Percentiles rank a stretch among this genome's conserved stretches.
These are phyloP conservation scores for Chloroclysta siterata DNA, from an alignment of 2,888 invertebrate genomes.

Conservation along the genomic window DNA sequence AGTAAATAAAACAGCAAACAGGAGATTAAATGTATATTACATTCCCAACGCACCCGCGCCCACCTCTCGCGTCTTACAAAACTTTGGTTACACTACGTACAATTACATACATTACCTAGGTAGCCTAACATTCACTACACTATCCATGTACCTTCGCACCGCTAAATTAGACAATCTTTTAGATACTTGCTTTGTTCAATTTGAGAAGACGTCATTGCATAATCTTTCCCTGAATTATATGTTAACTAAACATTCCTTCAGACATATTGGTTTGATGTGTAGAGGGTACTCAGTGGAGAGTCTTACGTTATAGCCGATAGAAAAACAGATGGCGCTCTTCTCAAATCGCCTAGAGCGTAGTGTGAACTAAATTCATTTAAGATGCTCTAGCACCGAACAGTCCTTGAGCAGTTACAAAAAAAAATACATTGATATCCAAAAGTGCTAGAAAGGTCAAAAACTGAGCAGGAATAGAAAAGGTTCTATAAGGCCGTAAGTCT, in stretches of 20 bases:
- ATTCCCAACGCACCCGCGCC: slow-evolving; percentile 47
- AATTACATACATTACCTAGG: slow-evolving; percentile 47
- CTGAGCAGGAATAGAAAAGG: slow-evolving; percentile 54
- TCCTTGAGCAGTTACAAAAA: slow-evolving; percentile 54
- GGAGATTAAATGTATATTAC: slow-evolving; percentile 73
- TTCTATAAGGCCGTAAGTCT: slow-evolving; percentile 14
- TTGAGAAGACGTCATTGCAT: slow-evolving; percentile 8
- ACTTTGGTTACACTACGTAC: slow-evolving; percentile 55
- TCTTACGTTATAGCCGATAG: neutral
- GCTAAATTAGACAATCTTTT: slow-evolving; percentile 21
- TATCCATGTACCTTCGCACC: slow-evolving; percentile 35
- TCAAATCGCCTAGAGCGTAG: slow-evolving; percentile 15
- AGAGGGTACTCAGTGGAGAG: no score
- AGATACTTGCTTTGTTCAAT: slow-evolving; percentile 14
- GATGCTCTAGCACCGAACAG: slow-evolving; percentile 46
- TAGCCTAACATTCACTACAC: slow-evolving; percentile 48
- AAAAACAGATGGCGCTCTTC: slow-evolving; percentile 7
- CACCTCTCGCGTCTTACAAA: slow-evolving; percentile 48
- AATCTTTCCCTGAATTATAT: neutral
- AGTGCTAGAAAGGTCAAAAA: slow-evolving; percentile 50
- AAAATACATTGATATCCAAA: slow-evolving; percentile 44
- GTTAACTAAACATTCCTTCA: no score
- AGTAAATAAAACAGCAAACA: slow-evolving; percentile 30
- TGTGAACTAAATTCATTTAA: slow-evolving; percentile 17
- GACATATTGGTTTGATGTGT: no score